phyloP scores from a whole-genome alignment of 2,888 invertebrate genomes.

The Podotricha telesiphe region DNA sequence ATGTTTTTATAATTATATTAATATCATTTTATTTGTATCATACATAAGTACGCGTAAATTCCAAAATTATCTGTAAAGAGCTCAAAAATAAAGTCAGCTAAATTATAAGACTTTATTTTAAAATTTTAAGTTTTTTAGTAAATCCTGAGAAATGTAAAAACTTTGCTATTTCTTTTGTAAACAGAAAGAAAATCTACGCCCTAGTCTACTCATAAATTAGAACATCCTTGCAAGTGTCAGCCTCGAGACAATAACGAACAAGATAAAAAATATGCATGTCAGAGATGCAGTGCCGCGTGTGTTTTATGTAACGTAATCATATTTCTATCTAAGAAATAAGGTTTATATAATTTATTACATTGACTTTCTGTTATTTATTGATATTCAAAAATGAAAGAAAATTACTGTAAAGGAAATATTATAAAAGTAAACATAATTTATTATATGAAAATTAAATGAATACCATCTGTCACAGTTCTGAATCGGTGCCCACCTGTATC shows the following conservation, averaged over 20 bases:
- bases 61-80: neutral
- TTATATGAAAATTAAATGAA: too few relatives aligned
- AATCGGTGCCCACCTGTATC: too few relatives aligned
- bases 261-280: constrained; percentile 26
- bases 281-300: constrained; percentile 10
- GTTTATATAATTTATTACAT: neutral
- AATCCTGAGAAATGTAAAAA: neutral
- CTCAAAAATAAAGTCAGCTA: neutral
- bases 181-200: constrained; percentile 16
- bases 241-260: constrained; percentile 25
- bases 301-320: constrained; percentile 5
- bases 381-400: neutral
- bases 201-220: constrained; percentile 23
- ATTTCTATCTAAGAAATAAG: neutral
- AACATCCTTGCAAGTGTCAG: constrained; percentile 16
- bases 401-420: neutral
- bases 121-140: too few relatives aligned
- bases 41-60: too few relatives aligned
- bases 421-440: neutral
- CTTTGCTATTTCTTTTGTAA: constrained; percentile 1
- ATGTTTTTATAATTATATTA: too few relatives aligned
- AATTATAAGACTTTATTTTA: too few relatives aligned
- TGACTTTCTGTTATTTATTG: neutral
- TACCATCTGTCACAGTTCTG: too few relatives aligned
- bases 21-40: neutral